phyloP scores from a whole-genome alignment of 1,140 invertebrate genomes.

The Atta texana region DNA sequence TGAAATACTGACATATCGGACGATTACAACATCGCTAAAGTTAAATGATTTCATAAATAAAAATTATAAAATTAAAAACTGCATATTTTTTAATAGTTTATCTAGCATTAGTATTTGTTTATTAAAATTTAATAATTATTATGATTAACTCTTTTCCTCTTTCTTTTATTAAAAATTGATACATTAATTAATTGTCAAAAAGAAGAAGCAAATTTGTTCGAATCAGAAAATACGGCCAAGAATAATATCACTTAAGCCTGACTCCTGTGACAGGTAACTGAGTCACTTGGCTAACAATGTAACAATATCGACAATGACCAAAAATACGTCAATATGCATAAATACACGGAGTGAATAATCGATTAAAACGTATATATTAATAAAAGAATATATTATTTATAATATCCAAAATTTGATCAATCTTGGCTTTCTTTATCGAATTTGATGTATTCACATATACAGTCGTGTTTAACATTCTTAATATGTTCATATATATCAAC shows the following conservation, averaged over 20 bases:
- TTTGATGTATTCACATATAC: too few species aligned
- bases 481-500: neutral
- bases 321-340: conserved; percentile 54
- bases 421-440: too few species aligned
- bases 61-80: neutral
- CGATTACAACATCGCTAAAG: neutral
- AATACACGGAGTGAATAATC: neutral
- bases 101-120: neutral
- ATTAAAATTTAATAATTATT: conserved; percentile 11
- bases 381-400: too few species aligned
- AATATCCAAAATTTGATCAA: too few species aligned
- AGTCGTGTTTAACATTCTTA: too few species aligned
- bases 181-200: conserved; percentile 12
- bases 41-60: conserved; percentile 16
- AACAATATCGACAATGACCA: conserved; percentile 44
- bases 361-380: neutral
- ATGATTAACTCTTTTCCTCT: neutral
- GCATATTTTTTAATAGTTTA: neutral
- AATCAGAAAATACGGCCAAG: conserved; percentile 4
- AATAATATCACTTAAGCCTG: conserved; percentile 61
- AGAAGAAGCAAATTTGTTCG: conserved; percentile 2
- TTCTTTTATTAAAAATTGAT: conserved; percentile 2
- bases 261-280: conserved; percentile 63
- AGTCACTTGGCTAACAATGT: conserved; percentile 45
- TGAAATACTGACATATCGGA: neutral